A percentile compares a stretch with the other conserved stretches of the same genome.
These are phyloP conservation scores for Hermaeophaga mercurialis DNA, from an alignment of 2,888 invertebrate species.

Conservation along the genomic window DNA sequence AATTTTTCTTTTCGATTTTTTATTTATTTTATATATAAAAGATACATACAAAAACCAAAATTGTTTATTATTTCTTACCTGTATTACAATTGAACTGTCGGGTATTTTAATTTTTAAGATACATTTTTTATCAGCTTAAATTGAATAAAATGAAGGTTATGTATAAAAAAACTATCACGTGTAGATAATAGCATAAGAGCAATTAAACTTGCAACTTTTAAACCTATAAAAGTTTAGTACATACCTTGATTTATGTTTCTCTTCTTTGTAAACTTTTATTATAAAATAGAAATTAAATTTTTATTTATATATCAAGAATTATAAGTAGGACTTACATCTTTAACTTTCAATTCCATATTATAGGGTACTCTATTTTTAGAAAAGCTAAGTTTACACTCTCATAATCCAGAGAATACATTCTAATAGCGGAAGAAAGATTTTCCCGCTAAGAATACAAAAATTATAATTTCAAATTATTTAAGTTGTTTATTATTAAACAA, in stretches of 20 bases:
- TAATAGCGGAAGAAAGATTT: no score
- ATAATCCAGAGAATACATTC: background rate
- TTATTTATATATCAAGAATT: background rate
- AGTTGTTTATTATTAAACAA: no score
- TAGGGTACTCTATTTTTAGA: slow-evolving; percentile 1
- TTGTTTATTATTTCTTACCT: no score
- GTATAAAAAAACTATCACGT: background rate
- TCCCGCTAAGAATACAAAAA: background rate
- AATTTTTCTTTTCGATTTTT: no score
- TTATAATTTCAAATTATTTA: no score
- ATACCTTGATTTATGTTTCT: background rate
- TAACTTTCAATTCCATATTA: background rate
- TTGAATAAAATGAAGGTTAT: background rate
- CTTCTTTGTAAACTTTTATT: background rate
- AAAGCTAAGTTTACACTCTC: slow-evolving; percentile 1
- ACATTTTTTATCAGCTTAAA: no score
- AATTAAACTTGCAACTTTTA: background rate
- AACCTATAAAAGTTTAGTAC: background rate
- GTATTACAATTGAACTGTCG: no score
- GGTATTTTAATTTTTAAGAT: no score
- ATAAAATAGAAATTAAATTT: background rate
- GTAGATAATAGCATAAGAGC: background rate
- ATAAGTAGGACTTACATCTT: background rate
- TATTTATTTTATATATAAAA: no score
- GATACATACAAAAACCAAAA: no score